A percentile compares a stretch with the other conserved stretches of the same genome.
Evolutionary conservation across 2,113 vertebrate species (phyloP).

Genomic region (Passer domesticus): DNA sequence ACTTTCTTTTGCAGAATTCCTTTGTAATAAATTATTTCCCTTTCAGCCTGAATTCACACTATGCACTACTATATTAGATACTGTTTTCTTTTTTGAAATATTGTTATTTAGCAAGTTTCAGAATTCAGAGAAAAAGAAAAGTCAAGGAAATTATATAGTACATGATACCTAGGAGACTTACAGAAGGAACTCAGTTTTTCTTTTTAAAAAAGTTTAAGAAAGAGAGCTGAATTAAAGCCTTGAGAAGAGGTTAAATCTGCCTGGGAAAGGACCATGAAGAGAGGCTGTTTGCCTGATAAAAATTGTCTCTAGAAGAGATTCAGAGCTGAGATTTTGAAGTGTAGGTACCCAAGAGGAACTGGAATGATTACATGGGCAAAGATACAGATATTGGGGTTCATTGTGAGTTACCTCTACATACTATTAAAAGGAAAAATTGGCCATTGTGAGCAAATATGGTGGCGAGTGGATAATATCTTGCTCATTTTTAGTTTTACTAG

Average conservation of each 20-base stretch:
- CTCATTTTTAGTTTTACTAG: not conserved
- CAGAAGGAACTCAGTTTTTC: not conserved
- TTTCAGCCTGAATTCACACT: not conserved
- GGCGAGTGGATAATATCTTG: not conserved
- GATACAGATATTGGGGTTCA: fast-evolving
- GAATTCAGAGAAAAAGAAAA: not conserved
- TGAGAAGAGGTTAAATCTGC: not conserved
- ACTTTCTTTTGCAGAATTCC: not conserved
- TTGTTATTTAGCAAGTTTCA: not conserved
- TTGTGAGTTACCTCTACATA: not conserved
- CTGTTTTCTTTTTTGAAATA: not conserved
- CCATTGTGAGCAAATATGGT: not conserved
- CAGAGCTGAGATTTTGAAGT: not conserved
- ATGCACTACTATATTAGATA: not conserved
- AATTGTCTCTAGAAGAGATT: not conserved
- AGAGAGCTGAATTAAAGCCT: not conserved
- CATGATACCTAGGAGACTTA: not conserved
- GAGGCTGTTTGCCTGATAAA: not conserved
- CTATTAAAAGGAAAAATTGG: not conserved
- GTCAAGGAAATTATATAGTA: not conserved
- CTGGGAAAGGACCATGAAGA: not conserved
- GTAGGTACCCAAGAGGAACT: fast-evolving
- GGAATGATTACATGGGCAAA: not conserved
- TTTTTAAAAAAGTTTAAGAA: not conserved
- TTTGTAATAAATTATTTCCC: not conserved